phyloP scores from a whole-genome alignment of 1,140 invertebrate species.

The Drosophila subobscura region DNA sequence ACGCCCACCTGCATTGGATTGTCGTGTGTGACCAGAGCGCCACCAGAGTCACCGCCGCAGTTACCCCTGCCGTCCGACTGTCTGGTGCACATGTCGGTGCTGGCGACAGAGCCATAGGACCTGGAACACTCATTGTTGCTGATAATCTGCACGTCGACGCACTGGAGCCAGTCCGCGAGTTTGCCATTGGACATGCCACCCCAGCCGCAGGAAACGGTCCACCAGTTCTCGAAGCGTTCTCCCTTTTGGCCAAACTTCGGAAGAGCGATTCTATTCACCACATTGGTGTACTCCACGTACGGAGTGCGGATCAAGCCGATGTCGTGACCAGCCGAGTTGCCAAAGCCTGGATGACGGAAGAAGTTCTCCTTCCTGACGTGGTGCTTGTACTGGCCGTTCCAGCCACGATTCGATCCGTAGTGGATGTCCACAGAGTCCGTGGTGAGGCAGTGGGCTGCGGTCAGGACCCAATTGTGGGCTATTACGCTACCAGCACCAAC shows the following conservation, averaged over 20 bases:
- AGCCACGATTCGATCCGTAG: constrained; percentile 49
- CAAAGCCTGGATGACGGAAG: constrained; percentile 27
- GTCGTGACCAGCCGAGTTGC: constrained; percentile 48
- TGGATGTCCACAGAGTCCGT: constrained; percentile 68
- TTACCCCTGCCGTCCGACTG: constrained; percentile 9
- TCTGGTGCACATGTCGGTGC: constrained; percentile 34
- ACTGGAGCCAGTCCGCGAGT: constrained; percentile 35
- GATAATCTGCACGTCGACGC: constrained; percentile 33
- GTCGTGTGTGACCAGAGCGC: constrained; percentile 41
- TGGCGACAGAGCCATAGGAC: constrained; percentile 7
- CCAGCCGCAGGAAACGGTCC: constrained; percentile 56
- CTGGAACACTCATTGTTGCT: constrained; percentile 23
- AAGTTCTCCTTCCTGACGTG: constrained; percentile 51
- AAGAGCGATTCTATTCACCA: constrained; percentile 38
- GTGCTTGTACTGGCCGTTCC: constrained; percentile 30
- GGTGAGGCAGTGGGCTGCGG: constrained; percentile 58
- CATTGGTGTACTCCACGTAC: constrained; percentile 30
- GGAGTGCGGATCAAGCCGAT: constrained; percentile 62
- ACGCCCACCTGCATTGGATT: constrained; percentile 39
- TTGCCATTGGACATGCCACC: constrained; percentile 34
- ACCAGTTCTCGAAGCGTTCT: constrained; percentile 39
- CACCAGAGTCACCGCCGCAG: constrained; percentile 38
- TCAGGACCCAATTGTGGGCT: constrained; percentile 57
- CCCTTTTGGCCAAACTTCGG: constrained; percentile 28
- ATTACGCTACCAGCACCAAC: constrained; percentile 53